Evolutionary conservation across 1,140 invertebrate species (phyloP).

Genomic region (Glomeris maerens): DNA sequence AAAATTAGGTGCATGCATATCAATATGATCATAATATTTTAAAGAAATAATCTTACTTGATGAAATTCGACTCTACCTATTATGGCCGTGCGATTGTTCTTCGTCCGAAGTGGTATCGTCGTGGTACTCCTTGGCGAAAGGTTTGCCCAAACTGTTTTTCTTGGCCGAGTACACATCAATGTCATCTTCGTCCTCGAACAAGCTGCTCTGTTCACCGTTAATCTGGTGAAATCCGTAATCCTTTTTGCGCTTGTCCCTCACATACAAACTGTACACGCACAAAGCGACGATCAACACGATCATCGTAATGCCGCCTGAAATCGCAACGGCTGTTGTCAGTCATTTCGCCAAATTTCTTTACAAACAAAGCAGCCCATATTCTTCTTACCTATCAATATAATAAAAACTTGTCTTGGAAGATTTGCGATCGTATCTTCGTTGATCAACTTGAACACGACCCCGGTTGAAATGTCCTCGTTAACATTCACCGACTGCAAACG

Average conservation of each 20-base stretch:
- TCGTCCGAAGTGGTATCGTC: slow-evolving; percentile 8
- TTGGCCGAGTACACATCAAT: not conserved
- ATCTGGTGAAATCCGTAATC: slow-evolving; percentile 3
- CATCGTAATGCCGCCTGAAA: not conserved
- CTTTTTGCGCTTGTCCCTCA: not conserved
- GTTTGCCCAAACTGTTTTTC: not conserved
- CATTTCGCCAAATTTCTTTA: not conserved
- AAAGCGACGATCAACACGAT: not conserved
- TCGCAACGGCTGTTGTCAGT: no score
- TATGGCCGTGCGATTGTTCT: not conserved
- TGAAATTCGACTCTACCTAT: not conserved
- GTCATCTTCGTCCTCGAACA: slow-evolving; percentile 6
- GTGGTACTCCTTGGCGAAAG: not conserved
- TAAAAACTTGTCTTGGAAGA: not conserved
- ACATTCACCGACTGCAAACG: not conserved
- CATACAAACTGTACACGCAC: not conserved
- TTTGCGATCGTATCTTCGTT: not conserved
- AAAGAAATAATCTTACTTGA: no score
- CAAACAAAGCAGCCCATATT: not conserved
- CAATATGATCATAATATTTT: no score
- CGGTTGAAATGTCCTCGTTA: not conserved
- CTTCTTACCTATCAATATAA: not conserved
- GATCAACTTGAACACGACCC: not conserved
- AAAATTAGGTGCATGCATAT: no score
- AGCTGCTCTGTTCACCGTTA: not conserved